Conservation (phyloP, 37 sponge, comb jelly and placozoan genomes). For the Spongilla lacustris region DNA sequence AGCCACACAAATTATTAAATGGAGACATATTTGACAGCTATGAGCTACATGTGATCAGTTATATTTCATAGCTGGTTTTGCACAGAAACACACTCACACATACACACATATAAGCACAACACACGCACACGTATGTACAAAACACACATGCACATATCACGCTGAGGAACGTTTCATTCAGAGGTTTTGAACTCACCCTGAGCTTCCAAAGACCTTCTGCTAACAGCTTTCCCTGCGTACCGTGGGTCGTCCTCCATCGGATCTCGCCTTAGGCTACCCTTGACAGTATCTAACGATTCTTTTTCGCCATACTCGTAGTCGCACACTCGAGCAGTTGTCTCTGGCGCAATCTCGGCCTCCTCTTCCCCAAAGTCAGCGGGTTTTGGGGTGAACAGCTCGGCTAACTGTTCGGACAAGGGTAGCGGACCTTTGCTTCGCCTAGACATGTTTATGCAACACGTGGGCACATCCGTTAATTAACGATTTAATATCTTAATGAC, state of each 20-base stretch:
- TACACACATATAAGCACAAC: slow-evolving; percentile 26
- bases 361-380: slow-evolving; percentile 66
- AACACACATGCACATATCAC: slow-evolving; percentile 24
- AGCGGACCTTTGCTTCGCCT: neutral
- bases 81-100: slow-evolving; percentile 15
- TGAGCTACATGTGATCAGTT: too few relatives aligned
- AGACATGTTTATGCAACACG: neutral
- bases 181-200: slow-evolving; percentile 20
- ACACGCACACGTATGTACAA: too few relatives aligned
- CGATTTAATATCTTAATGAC: neutral
- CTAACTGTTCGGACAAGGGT: slow-evolving; percentile 50
- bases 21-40: too few relatives aligned
- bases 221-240: slow-evolving; percentile 63
- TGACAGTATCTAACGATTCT: neutral
- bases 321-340: slow-evolving; percentile 35
- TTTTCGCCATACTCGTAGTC: slow-evolving; percentile 14
- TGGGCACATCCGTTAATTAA: neutral
- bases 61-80: too few relatives aligned
- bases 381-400: slow-evolving; percentile 50
- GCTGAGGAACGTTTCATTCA: neutral
- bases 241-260: slow-evolving; percentile 53
- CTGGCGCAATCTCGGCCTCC: slow-evolving; percentile 18
- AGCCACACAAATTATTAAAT: neutral
- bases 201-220: slow-evolving; percentile 41
- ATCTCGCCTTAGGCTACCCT: neutral